A percentile compares a stretch with the other conserved stretches of the same genome.
Conservation (phyloP, 2,113 vertebrate genomes). For the Spea bombifrons region DNA sequence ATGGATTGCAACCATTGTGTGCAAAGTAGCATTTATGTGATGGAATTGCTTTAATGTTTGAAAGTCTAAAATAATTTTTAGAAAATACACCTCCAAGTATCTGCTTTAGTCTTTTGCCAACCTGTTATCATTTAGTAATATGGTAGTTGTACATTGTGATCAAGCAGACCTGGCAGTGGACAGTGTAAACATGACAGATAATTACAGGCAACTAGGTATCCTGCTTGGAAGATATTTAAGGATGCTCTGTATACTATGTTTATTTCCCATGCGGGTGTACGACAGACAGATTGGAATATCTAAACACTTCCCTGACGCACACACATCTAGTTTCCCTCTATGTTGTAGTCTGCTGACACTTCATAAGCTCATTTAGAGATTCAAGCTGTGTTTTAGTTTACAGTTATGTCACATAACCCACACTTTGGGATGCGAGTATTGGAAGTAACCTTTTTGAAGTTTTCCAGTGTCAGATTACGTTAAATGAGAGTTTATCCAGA, state of each 20-base stretch:
- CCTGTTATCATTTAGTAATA: no score
- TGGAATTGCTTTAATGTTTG: no score
- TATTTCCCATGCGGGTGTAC: slow-evolving; percentile 29
- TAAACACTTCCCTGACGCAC: slow-evolving; percentile 18
- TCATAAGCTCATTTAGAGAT: not conserved
- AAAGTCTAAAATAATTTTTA: no score
- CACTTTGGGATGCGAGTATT: not conserved
- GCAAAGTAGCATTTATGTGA: no score
- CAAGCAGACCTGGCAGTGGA: slow-evolving; percentile 11
- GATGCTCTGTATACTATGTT: not conserved
- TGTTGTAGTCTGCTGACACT: not conserved
- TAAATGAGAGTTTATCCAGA: no score
- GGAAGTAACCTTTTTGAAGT: not conserved
- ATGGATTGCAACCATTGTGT: no score
- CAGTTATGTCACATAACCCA: not conserved
- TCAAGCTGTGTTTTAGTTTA: slow-evolving; percentile 10
- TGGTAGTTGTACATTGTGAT: not conserved
- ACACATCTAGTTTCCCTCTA: not conserved
- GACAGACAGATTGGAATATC: slow-evolving; percentile 33
- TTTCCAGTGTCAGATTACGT: not conserved
- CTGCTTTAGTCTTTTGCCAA: no score
- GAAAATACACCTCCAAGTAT: no score
- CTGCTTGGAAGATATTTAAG: not conserved
- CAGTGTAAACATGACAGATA: not conserved
- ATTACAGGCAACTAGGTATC: not conserved